These are phyloP conservation scores for Ceratina calcarata DNA, from an alignment of 1,140 invertebrate species.

Conservation along the genomic window DNA sequence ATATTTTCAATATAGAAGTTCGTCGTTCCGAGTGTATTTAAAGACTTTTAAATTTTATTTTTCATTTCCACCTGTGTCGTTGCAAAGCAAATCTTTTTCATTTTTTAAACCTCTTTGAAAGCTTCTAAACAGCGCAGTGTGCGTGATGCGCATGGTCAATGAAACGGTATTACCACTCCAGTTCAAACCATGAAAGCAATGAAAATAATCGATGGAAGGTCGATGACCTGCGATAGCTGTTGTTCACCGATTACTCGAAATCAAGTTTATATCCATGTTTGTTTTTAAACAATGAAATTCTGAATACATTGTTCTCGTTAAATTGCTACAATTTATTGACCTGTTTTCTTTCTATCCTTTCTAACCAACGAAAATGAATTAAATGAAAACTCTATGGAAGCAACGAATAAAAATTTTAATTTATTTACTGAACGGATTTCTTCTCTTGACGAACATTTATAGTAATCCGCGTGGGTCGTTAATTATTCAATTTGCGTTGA, in stretches of 20 bases:
- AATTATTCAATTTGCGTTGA: constrained; percentile 2
- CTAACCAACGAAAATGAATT: too few species aligned
- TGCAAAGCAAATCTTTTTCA: too few species aligned
- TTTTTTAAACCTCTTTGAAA: too few species aligned
- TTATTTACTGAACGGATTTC: neutral
- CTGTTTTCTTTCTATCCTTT: too few species aligned
- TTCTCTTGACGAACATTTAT: neutral
- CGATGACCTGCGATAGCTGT: constrained; percentile 52
- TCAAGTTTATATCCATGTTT: constrained; percentile 18
- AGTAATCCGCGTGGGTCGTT: neutral
- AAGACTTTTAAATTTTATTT: too few species aligned
- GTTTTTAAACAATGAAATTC: neutral
- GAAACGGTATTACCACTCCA: constrained; percentile 54
- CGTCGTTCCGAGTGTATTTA: too few species aligned
- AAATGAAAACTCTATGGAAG: too few species aligned
- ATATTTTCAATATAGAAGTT: too few species aligned
- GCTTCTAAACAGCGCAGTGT: neutral
- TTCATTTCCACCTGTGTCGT: too few species aligned
- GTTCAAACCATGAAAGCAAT: constrained; percentile 54
- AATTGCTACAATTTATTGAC: too few species aligned
- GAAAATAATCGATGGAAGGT: constrained; percentile 65
- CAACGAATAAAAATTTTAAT: neutral
- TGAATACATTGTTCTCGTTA: too few species aligned
- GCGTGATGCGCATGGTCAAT: constrained; percentile 49
- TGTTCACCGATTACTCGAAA: constrained; percentile 55